A percentile compares a stretch with the other conserved stretches of the same genome.
phyloP scores from a whole-genome alignment of 2,797 vertebrate species.

The Danio aesculapii region DNA sequence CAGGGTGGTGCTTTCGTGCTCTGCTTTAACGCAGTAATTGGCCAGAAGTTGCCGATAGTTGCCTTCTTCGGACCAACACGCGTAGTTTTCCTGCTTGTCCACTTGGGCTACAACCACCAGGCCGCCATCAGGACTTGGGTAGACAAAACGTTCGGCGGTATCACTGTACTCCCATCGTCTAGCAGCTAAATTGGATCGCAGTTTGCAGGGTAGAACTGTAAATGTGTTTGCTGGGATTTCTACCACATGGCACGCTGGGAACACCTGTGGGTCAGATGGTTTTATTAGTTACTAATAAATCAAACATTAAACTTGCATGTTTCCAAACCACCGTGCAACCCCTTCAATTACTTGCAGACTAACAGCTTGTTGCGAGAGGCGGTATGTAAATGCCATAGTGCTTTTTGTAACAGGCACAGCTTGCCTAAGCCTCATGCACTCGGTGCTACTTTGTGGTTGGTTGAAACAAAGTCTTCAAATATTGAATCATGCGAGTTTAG shows the following conservation, averaged over 20 bases:
- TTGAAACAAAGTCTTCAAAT: background rate
- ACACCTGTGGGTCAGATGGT: slow-evolving; percentile 61
- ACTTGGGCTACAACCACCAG: slow-evolving; percentile 90
- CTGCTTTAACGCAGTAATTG: slow-evolving; percentile 88
- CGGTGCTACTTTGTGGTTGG: slow-evolving; percentile 15
- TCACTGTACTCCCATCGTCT: slow-evolving; percentile 86
- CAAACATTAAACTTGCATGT: slow-evolving; percentile 7
- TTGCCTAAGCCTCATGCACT: slow-evolving; percentile 8
- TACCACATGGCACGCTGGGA: slow-evolving; percentile 79
- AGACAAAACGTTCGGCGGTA: slow-evolving; percentile 78
- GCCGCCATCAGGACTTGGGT: slow-evolving; percentile 86
- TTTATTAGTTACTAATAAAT: slow-evolving; percentile 7
- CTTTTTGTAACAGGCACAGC: slow-evolving; percentile 15
- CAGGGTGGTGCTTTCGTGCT: slow-evolving; percentile 68
- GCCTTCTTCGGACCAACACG: slow-evolving; percentile 94
- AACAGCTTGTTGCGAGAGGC: background rate
- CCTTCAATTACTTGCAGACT: slow-evolving; percentile 18
- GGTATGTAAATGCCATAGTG: background rate
- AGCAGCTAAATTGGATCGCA: slow-evolving; percentile 90
- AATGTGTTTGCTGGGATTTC: slow-evolving; percentile 86
- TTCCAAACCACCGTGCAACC: background rate
- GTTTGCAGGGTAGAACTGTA: slow-evolving; percentile 85
- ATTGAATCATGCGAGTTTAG: background rate
- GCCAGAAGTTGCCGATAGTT: slow-evolving; percentile 89
- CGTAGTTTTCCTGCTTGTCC: slow-evolving; percentile 82